These are phyloP conservation scores for Narcine bancroftii DNA, from an alignment of 2,113 vertebrate species.

Conservation along the genomic window DNA sequence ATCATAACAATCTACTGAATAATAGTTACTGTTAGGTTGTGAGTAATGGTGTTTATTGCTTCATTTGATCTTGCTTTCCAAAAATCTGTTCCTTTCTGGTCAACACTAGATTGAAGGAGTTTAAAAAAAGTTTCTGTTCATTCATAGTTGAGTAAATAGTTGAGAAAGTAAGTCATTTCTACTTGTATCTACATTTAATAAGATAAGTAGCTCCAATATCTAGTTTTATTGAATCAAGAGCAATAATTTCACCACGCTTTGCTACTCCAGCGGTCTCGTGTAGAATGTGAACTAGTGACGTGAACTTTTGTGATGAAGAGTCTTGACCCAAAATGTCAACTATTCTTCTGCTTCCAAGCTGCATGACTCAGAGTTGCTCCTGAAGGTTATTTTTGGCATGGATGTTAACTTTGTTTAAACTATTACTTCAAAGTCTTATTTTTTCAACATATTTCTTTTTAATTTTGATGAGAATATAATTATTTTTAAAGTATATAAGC, in stretches of 20 bases:
- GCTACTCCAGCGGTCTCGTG: background rate
- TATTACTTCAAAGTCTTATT: background rate
- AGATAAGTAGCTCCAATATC: background rate
- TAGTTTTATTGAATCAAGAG: background rate
- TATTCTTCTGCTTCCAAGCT: too few species aligned
- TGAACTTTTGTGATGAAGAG: background rate
- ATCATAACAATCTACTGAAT: background rate
- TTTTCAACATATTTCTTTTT: background rate
- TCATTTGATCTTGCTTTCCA: background rate
- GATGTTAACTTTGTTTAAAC: background rate
- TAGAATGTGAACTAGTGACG: background rate
- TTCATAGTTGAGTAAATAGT: background rate
- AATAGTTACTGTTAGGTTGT: background rate
- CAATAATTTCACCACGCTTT: background rate
- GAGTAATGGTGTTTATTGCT: background rate
- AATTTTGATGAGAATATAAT: too few species aligned
- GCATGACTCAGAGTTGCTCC: too few species aligned
- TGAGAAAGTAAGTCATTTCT: background rate
- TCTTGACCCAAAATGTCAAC: too few species aligned
- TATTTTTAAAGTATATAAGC: too few species aligned
- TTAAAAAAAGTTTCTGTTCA: background rate
- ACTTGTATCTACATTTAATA: background rate
- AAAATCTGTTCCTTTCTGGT: background rate
- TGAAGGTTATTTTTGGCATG: background rate
- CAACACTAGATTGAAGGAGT: background rate